Percentiles rank a stretch among this genome's conserved stretches.
Conservation (phyloP, 92 coral and sea anemone genomes). For the Hydrozoanthus gracilis region DNA sequence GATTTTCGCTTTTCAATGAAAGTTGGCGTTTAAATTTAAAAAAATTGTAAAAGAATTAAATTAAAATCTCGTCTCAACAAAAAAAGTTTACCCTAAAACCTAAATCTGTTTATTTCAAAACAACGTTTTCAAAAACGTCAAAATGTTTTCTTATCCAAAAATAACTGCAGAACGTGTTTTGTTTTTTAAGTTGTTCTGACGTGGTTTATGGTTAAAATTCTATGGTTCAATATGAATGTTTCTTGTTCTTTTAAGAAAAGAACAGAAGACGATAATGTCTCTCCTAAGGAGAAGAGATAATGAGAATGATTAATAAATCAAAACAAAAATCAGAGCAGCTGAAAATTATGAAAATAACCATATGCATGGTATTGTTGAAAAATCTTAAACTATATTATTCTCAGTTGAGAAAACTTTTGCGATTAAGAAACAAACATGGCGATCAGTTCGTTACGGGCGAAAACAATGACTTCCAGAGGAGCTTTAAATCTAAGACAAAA, state of each 20-base stretch:
- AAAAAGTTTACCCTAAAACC: neutral
- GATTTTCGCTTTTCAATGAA: neutral
- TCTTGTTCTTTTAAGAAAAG: constrained; percentile 73
- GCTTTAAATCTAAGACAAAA: neutral
- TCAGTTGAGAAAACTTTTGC: neutral
- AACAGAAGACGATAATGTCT: constrained; percentile 41
- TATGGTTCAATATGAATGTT: constrained; percentile 44
- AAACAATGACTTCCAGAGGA: neutral
- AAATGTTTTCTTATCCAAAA: constrained; percentile 36
- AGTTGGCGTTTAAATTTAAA: neutral
- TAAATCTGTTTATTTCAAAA: neutral
- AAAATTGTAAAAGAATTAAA: neutral
- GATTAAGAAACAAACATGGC: constrained; percentile 7
- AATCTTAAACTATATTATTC: constrained; percentile 4
- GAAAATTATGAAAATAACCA: constrained; percentile 58
- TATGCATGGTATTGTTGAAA: constrained; percentile 15
- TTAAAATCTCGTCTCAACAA: neutral
- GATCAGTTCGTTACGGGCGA: neutral
- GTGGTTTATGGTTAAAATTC: constrained; percentile 45
- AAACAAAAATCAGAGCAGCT: constrained; percentile 68
- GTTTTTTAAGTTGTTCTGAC: neutral
- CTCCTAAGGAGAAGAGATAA: constrained; percentile 46
- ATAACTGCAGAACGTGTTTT: constrained; percentile 36
- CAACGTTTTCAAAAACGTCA: neutral
- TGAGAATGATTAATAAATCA: constrained; percentile 65